Conservation (phyloP, 2,113 vertebrate genomes). For the Dipodomys ordii region DNA sequence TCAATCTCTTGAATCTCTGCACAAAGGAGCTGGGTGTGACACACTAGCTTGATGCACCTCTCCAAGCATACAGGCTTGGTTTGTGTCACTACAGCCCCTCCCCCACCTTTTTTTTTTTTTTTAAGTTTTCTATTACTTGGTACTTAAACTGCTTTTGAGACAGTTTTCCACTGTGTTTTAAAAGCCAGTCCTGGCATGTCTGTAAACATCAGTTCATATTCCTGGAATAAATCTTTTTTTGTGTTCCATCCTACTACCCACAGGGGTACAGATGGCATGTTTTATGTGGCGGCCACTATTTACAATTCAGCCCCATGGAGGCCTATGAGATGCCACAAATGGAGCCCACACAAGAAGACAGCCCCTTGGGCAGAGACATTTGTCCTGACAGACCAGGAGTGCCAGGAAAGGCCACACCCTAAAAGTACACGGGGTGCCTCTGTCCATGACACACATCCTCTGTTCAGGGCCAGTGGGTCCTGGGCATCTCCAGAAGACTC, state of each 20-base stretch:
- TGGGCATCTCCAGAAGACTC: conserved; percentile 46
- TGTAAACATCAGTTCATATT: conserved; percentile 84
- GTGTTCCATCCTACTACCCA: conserved; percentile 79
- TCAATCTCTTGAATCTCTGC: rapidly evolving
- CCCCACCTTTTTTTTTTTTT: not conserved
- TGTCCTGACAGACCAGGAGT: conserved; percentile 65
- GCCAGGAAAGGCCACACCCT: conserved; percentile 75
- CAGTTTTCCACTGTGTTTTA: conserved; percentile 81
- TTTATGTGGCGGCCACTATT: conserved; percentile 82
- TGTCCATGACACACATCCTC: conserved; percentile 19
- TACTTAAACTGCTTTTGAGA: conserved; percentile 77
- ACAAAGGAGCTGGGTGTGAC: not conserved
- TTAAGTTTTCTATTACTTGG: conserved; percentile 52
- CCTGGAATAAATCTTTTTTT: conserved; percentile 83
- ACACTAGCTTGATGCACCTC: not conserved
- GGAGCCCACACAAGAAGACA: conserved; percentile 83
- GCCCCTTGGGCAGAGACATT: conserved; percentile 71
- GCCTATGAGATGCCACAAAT: conserved; percentile 78
- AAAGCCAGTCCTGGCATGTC: conserved; percentile 75
- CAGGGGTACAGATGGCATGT: conserved; percentile 82
- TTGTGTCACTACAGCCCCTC: not conserved
- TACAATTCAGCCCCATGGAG: conserved; percentile 75
- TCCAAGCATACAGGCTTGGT: conserved; percentile 43
- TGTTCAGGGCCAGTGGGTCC: not conserved
- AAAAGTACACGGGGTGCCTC: conserved; percentile 61